These are phyloP conservation scores for Gnathonemus longibarbis DNA, from an alignment of 2,113 vertebrate species.

Conservation along the genomic window DNA sequence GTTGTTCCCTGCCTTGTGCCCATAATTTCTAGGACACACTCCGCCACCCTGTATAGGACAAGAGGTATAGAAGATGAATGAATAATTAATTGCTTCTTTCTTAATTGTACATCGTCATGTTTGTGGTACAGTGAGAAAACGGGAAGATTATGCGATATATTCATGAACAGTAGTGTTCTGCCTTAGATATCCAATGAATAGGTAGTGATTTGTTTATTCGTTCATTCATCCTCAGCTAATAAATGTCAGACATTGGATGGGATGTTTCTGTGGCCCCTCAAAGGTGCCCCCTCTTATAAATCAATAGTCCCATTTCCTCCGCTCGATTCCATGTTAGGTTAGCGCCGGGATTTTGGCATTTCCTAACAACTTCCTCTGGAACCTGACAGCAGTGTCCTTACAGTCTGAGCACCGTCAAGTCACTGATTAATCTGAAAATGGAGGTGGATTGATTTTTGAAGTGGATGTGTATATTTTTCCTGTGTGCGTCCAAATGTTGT, in stretches of 20 bases:
- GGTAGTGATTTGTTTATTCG: neutral
- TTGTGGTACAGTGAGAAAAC: neutral
- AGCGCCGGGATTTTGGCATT: neutral
- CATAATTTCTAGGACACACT: neutral
- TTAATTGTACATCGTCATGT: neutral
- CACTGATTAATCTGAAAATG: neutral
- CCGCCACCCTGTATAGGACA: neutral
- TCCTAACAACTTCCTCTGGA: neutral
- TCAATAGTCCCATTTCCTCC: constrained; percentile 9
- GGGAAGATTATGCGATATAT: neutral
- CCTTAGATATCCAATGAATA: neutral
- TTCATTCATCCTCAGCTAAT: neutral
- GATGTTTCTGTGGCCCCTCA: neutral
- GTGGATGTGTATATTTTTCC: neutral
- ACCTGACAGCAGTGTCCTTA: neutral
- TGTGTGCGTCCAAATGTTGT: neutral
- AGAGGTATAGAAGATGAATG: neutral
- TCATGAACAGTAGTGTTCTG: neutral
- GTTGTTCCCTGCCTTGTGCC: neutral
- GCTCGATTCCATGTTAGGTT: neutral
- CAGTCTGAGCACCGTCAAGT: neutral
- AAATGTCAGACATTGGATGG: neutral
- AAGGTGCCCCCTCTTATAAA: neutral
- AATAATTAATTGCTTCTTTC: neutral
- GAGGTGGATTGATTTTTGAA: neutral